Base-by-base conservation (phyloP, 2,888 invertebrate genomes). In the Lepidochitona cinerea region DNA sequence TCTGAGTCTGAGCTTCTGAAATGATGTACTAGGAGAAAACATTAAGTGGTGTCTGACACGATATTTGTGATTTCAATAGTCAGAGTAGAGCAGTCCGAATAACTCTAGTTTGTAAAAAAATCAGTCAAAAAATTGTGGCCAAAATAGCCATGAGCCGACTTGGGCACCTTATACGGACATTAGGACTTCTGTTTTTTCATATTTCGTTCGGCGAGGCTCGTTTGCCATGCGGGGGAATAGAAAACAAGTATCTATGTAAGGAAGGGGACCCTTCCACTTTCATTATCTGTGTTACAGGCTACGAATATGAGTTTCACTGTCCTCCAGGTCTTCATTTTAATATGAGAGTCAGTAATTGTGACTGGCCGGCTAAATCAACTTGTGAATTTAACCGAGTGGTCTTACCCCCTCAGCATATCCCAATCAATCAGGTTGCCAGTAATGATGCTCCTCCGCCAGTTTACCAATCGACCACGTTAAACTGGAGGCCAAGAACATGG, bases 321-420 rank as follows among this genome's bases (percentile, higher is more conserved):
- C 80, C 82, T 0, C 75, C 70, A 9, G 80, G 79, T 7, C 75
- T 84, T 7, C 80, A 81, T 66, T 84, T 81, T 71, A 83, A 83
- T 71, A 73, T 73, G n/a, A 54, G 71, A 23, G 77, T 79, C 2
- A 80, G 81, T 64, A 81, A 71, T 37, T 84, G 84, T 70, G 84
- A 83, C 76, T 83, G 82, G 82, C 82, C 84, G 0, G 36, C 74
- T 26, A 72, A 76, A 18, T 81, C 79, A 2, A 75, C 81, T 73
- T 83, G 83, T 66, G 66, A 37, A 1, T 37, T 66, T 26, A 14
- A 36, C 14, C 14, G n/a, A 23, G 37, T 66, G 37, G n/a, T 37
- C n/a, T 35, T 36, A 14, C 37, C 66, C 5, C 66, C 35, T 1
- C 66, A 14, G 14, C n/a, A 37, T n/a, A 23, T 37, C 26, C 35